Percentiles rank a stretch among this genome's conserved stretches.
Evolutionary conservation across 2,888 invertebrate genomes (phyloP).

Genomic region (Anarsia innoxiella): DNA sequence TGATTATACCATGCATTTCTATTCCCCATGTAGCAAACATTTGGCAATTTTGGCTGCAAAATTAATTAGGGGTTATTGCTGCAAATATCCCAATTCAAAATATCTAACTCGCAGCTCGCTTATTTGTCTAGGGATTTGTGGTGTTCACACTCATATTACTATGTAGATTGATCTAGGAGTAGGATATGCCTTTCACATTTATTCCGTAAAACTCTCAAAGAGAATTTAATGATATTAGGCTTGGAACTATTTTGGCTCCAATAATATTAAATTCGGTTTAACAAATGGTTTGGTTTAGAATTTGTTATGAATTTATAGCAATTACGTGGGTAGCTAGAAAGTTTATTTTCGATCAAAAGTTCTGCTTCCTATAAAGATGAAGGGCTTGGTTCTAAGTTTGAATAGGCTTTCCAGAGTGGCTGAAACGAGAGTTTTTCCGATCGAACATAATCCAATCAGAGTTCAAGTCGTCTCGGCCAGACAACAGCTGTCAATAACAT

Average conservation of each 20-base stretch:
- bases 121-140: no score
- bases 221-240: no score
- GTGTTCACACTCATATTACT: no score
- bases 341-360: no score
- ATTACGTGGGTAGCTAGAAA: no score
- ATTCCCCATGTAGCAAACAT: slow-evolving; percentile 32
- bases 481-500: slow-evolving; percentile 28
- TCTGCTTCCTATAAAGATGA: not conserved
- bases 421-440: slow-evolving; percentile 26
- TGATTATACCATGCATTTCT: slow-evolving; percentile 30
- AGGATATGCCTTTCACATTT: no score
- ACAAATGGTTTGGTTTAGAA: no score
- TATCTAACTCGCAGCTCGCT: not conserved
- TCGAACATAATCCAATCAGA: slow-evolving; percentile 34
- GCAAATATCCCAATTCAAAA: slow-evolving; percentile 38
- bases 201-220: no score
- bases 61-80: slow-evolving; percentile 45
- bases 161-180: no score
- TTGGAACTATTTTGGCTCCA: no score
- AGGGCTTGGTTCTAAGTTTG: slow-evolving; percentile 1
- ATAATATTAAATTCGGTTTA: no score
- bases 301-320: no score
- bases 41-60: slow-evolving; percentile 36
- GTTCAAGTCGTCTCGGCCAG: slow-evolving; percentile 24
- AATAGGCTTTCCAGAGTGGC: slow-evolving; percentile 9